These are phyloP conservation scores for Alsophila aescularia DNA, from an alignment of 2,888 invertebrate genomes.

Conservation along the genomic window DNA sequence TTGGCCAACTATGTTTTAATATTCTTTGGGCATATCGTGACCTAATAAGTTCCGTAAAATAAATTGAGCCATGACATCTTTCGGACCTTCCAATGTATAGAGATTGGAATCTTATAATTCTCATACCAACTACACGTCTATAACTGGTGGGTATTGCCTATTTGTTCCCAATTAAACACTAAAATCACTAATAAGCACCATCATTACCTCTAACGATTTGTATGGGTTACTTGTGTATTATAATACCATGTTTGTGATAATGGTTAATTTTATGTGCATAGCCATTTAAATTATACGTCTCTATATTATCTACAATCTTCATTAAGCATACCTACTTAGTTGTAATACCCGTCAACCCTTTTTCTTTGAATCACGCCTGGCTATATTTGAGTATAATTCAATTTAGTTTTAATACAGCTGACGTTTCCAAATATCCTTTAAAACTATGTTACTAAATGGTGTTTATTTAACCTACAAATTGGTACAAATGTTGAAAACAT, in stretches of 20 bases:
- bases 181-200: conserved; percentile 11
- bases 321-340: no score
- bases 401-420: neutral
- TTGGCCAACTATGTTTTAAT: conserved; percentile 36
- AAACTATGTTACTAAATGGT: neutral
- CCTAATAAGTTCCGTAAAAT: no score
- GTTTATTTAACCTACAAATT: neutral
- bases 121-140: neutral
- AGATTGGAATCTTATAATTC: neutral
- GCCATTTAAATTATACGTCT: neutral
- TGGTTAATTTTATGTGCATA: neutral
- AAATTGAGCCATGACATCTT: no score
- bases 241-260: neutral
- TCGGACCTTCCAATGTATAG: no score
- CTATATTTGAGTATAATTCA: no score
- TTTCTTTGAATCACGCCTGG: no score
- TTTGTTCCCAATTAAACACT: neutral
- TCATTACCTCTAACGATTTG: conserved; percentile 2
- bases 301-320: neutral
- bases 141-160: neutral
- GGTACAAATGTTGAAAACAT: conserved; percentile 2
- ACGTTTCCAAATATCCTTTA: neutral
- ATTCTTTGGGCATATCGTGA: no score
- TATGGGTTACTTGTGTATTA: neutral
- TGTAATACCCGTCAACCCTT: no score